Conservation (phyloP, 2,888 invertebrate species). For the Catocala nupta region DNA sequence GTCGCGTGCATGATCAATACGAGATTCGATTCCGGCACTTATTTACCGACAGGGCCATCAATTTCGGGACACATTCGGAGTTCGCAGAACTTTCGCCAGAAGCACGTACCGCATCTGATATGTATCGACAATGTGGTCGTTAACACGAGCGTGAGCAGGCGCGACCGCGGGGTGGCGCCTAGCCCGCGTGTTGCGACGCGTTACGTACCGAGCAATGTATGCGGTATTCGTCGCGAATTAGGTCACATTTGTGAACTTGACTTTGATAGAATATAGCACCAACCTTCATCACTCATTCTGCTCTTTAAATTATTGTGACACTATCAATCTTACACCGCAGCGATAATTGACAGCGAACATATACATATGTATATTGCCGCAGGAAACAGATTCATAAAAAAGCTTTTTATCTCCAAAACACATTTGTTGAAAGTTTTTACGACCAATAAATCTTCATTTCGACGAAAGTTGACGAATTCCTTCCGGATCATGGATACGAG, state of each 20-base stretch:
- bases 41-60: conserved; percentile 74
- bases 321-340: neutral
- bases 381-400: conserved; percentile 2
- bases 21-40: conserved; percentile 75
- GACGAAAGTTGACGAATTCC: conserved; percentile 50
- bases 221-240: neutral
- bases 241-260: conserved; percentile 3
- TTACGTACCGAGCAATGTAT: too few relatives aligned
- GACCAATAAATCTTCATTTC: conserved; percentile 32
- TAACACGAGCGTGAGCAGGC: conserved; percentile 46
- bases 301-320: neutral
- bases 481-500: conserved; percentile 43
- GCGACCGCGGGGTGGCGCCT: too few relatives aligned
- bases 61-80: conserved; percentile 77
- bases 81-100: conserved; percentile 83
- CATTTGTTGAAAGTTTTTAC: conserved; percentile 33
- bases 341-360: neutral
- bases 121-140: conserved; percentile 63
- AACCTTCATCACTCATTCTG: neutral
- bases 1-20: conserved; percentile 72
- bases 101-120: conserved; percentile 72
- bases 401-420: conserved; percentile 23
- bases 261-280: neutral
- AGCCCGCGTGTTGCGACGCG: too few relatives aligned
- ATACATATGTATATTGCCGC: neutral